These are phyloP conservation scores for Sapajus apella DNA, from an alignment of 2,113 vertebrate species.

Conservation along the genomic window DNA sequence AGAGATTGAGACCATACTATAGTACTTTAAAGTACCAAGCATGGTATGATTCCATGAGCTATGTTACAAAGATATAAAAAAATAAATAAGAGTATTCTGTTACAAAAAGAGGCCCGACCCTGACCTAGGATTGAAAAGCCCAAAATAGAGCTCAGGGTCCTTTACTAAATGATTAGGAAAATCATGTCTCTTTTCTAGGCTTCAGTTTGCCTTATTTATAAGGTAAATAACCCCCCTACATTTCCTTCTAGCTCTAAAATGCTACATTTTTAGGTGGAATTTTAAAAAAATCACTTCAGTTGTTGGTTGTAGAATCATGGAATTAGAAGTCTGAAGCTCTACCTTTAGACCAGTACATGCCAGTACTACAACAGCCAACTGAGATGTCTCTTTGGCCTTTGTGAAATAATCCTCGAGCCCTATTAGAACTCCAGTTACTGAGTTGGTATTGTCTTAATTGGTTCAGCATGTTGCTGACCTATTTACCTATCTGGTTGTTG, in stretches of 20 bases:
- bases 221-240: background rate
- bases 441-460: background rate
- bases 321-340: background rate
- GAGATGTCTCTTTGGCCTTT: background rate
- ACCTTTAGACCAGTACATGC: background rate
- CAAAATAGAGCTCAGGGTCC: background rate
- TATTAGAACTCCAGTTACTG: background rate
- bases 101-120: background rate
- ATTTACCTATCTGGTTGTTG: background rate
- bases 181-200: background rate
- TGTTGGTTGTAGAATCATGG: background rate
- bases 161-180: background rate
- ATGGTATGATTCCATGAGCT: background rate
- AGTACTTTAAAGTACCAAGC: background rate
- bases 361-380: background rate
- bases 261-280: background rate
- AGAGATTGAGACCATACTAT: background rate
- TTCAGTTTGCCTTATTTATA: background rate
- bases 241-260: background rate
- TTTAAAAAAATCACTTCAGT: background rate
- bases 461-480: background rate
- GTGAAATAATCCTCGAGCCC: background rate
- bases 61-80: background rate
- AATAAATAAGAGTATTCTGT: background rate
- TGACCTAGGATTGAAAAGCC: background rate